Base-by-base conservation (phyloP, 2,888 invertebrate genomes). In the Thymelicus sylvestris region DNA sequence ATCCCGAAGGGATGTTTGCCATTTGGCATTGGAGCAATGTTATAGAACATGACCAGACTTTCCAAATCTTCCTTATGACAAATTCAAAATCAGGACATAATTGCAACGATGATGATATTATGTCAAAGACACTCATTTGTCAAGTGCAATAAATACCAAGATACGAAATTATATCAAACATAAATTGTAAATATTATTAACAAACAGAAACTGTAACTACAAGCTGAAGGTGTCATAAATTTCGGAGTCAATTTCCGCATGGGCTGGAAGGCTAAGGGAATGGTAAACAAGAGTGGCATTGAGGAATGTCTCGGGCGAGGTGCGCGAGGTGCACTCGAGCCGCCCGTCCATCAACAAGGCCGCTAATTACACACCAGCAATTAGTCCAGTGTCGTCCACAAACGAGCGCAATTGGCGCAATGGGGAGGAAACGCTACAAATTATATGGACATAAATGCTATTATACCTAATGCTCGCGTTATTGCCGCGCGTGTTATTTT, bases 331-430 rank as follows among this genome's bases (percentile, higher is more conserved):
- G 83, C 82, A 79, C 83, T 81, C 74, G 82, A 80, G 81, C 81
- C 81, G 81, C 73, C 82, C 80, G 81, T 81, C 81, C 81, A 84
- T 86, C 84, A 82, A 80, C 79, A 81, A 76, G 81, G 79, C 75
- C 75, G 77, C 85, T 92, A 93, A 93, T 93, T 91, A 85, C 81
- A 81, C 84, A 81, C 84, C 81, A 83, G 87, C 90, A 92, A 93
- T 93, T 92, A 93, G 87, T 81, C 79, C 85, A 86, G 87, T 88
- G 86, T 81, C 81, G 84, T 84, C 82, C 83, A 78, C 85, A 89
- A 92, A 93, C 86, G 85, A 91, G 89, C 90, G 80, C 91, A 93
- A 93, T 93, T 93, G 92, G 84, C 88, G 85, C 88, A 91, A 91
- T 90, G 83, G 87, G 86, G 86, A 92, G 93, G 92, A 93, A 92